Evolutionary conservation across 2,888 invertebrate genomes (phyloP).

Genomic region (Eupsilia transversa): DNA sequence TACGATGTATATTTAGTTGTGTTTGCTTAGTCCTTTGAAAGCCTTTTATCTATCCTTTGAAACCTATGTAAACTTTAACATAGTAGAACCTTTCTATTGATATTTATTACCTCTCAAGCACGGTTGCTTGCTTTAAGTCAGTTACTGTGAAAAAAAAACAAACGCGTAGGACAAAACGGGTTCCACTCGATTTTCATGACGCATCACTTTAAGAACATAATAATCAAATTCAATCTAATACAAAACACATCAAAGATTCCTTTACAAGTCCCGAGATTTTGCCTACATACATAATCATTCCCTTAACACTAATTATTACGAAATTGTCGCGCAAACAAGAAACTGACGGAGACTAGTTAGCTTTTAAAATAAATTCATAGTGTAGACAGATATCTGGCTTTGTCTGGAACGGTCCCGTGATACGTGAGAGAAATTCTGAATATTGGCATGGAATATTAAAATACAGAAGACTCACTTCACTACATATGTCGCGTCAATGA

Average conservation of each 20-base stretch:
- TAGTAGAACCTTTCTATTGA: conserved; percentile 7
- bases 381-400: conserved; percentile 72
- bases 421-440: conserved; percentile 70
- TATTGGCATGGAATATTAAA: conserved; percentile 30
- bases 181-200: too few species aligned
- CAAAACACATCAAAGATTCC: not conserved
- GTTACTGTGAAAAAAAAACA: not conserved
- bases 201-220: not conserved
- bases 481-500: not conserved
- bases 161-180: too few species aligned
- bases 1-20: conserved; percentile 15
- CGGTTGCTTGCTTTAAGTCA: not conserved
- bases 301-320: conserved; percentile 57
- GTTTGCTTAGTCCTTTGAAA: conserved; percentile 32
- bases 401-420: conserved; percentile 61
- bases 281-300: conserved; percentile 19
- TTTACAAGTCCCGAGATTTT: not conserved
- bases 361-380: conserved; percentile 75
- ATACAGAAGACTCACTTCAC: conserved; percentile 27
- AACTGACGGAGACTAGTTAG: conserved; percentile 58
- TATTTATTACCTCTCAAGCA: too few species aligned
- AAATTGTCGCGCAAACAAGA: conserved; percentile 62
- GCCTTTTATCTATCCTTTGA: conserved; percentile 37
- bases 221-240: not conserved
- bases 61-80: conserved; percentile 27